Evolutionary conservation across 2,888 invertebrate species (phyloP), one percentile per base, ranked within the genome.

Genomic region (Hymenopus coronatus): DNA sequence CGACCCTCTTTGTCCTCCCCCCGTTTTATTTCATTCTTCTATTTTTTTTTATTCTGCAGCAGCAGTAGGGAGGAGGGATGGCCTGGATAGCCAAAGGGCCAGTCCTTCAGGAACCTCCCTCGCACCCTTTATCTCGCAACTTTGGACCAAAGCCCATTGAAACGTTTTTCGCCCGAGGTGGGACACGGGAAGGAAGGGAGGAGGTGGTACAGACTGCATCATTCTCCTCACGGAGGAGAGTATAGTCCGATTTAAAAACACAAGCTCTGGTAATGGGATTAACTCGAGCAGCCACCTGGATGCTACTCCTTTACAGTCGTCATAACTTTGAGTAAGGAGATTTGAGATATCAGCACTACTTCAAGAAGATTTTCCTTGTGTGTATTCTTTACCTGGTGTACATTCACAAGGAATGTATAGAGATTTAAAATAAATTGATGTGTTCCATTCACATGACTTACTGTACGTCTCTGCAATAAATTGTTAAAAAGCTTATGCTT

Each of bases 91-190:
- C 87, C 87, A 33, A 81, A 87, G 87, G 87, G 87, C 82, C 27
- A 87, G 87, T 87, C 87, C 87, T 87, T 87, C 87, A 87, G 87
- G 87, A 87, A 81, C 33, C 87, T 85, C 85, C 85, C 85, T 28
- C 15, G 54, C 70, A 82, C 87, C 87, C 82, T 87, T 87, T 82
- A 82, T 33, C 82, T 82, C 82, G 87, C 87, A 87, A 87, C 82
- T 87, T 87, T 87, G 87, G 82, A 87, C 87, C 86, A 33, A 54
- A 87, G 82, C 87, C 87, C 87, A 87, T 87, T 87, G 87, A 87
- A 87, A 87, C 82, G 87, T 82, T 87, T 87, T 82, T 87, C 81
- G 87, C 87, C 87, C 87, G 82, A 82, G 87, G 87, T 87, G 87
- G 54, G 82, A n/a, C 81, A 86, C 54, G 70, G 30, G 28, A 70